Conservation (phyloP, 2,888 invertebrate genomes). For the Drosophila robusta region DNA sequence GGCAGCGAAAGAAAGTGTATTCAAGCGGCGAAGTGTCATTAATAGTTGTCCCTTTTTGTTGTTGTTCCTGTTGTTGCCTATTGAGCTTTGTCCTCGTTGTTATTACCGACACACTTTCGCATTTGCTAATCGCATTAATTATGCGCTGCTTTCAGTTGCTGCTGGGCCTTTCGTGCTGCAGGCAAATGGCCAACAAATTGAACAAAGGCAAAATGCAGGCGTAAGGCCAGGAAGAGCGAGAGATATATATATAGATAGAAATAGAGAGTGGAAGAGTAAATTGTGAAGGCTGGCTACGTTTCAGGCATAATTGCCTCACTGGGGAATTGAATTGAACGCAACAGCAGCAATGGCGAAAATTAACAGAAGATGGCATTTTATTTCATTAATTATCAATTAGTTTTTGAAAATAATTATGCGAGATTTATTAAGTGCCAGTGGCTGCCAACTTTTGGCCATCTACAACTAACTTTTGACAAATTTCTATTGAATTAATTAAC, state of each 20-base stretch:
- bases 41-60: not conserved
- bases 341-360: slow-evolving; percentile 32
- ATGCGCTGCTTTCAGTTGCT: slow-evolving; percentile 69
- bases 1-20: slow-evolving; percentile 22
- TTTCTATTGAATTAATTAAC: slow-evolving; percentile 67
- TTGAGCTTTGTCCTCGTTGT: slow-evolving; percentile 56
- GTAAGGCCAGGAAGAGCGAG: slow-evolving; percentile 5
- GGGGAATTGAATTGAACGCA: slow-evolving; percentile 70
- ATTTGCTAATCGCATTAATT: slow-evolving; percentile 79
- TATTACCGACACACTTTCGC: slow-evolving; percentile 74
- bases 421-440: slow-evolving; percentile 58
- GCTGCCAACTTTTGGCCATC: slow-evolving; percentile 34
- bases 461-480: slow-evolving; percentile 48
- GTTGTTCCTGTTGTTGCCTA: slow-evolving; percentile 25
- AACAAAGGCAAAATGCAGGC: slow-evolving; percentile 74
- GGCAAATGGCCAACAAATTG: slow-evolving; percentile 71
- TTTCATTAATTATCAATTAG: slow-evolving; percentile 80
- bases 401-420: slow-evolving; percentile 73
- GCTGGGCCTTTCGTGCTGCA: slow-evolving; percentile 70
- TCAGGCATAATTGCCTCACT: slow-evolving; percentile 67
- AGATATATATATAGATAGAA: not conserved
- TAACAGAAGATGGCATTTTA: slow-evolving; percentile 59
- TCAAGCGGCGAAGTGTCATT: not conserved
- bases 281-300: slow-evolving; percentile 27
- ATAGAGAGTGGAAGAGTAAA: not conserved